Conservation (phyloP, 2,797 vertebrate species). For the Vultur gryphus region DNA sequence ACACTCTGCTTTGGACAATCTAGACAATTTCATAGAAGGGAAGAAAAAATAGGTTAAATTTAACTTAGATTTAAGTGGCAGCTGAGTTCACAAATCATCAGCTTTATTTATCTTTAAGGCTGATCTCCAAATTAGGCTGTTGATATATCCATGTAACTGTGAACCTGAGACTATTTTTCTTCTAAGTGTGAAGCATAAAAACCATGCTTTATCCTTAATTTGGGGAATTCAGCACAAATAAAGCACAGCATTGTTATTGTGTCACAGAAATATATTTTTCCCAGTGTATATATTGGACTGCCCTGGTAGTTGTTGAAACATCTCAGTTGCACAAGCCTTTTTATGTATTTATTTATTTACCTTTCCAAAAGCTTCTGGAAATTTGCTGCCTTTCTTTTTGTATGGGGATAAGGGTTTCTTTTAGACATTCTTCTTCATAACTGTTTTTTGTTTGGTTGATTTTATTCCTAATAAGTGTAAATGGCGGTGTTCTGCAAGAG, state of each 20-base stretch:
- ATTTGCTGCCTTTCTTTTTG: not conserved
- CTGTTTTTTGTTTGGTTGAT: not conserved
- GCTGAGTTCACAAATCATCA: not conserved
- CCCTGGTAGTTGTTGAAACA: not conserved
- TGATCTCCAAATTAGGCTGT: not conserved
- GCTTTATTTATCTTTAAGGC: not conserved
- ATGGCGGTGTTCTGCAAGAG: not conserved
- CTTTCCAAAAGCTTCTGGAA: not conserved
- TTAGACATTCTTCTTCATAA: not conserved
- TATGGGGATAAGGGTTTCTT: not conserved
- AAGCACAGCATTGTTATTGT: not conserved
- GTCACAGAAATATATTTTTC: not conserved
- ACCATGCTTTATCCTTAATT: not conserved
- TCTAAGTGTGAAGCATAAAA: not conserved
- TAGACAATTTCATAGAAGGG: not conserved
- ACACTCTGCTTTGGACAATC: not conserved
- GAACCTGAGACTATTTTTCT: conserved; percentile 12
- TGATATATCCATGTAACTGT: not conserved
- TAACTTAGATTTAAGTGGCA: not conserved
- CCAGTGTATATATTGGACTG: not conserved
- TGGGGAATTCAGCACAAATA: conserved; percentile 12
- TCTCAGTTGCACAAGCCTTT: not conserved
- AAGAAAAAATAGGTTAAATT: not conserved
- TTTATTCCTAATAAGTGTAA: not conserved
- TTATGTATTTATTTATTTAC: not conserved